A percentile compares a stretch with the other conserved stretches of the same genome.
Evolutionary conservation across 2,797 vertebrate species (phyloP).

Genomic region (Sebastes minor): DNA sequence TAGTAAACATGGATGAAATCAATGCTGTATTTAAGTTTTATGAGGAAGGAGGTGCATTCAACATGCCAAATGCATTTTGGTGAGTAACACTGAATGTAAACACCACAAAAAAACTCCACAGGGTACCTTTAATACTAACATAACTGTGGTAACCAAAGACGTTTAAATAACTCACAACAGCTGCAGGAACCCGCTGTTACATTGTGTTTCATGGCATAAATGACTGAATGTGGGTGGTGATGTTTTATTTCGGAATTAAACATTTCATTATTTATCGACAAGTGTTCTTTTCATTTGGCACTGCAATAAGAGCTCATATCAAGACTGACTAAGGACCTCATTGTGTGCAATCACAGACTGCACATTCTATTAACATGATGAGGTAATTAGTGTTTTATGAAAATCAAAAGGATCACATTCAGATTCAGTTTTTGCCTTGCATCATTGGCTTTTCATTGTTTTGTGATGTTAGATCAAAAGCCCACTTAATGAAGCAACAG

Average conservation of each 20-base stretch:
- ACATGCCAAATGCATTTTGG: not conserved
- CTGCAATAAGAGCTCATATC: not conserved
- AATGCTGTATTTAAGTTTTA: not conserved
- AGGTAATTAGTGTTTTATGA: slow-evolving; percentile 1
- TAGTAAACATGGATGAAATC: not conserved
- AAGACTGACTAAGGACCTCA: not conserved
- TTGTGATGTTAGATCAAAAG: not conserved
- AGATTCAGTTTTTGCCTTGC: not conserved
- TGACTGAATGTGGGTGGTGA: not conserved
- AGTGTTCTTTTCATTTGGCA: not conserved
- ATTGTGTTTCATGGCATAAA: not conserved
- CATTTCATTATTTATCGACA: not conserved
- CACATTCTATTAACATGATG: not conserved
- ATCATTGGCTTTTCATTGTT: slow-evolving; percentile 5
- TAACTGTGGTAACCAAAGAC: not conserved
- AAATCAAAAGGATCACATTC: not conserved
- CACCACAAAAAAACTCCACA: not conserved
- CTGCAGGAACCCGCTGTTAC: not conserved
- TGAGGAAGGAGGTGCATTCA: not conserved
- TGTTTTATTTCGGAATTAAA: not conserved
- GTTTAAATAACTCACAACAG: not conserved
- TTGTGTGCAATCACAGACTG: slow-evolving; percentile 9
- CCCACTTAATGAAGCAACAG: not conserved
- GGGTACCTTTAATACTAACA: not conserved
- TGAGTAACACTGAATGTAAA: not conserved